phyloP scores from a whole-genome alignment of 2,888 invertebrate species.

The Schrankia costaestrigalis region DNA sequence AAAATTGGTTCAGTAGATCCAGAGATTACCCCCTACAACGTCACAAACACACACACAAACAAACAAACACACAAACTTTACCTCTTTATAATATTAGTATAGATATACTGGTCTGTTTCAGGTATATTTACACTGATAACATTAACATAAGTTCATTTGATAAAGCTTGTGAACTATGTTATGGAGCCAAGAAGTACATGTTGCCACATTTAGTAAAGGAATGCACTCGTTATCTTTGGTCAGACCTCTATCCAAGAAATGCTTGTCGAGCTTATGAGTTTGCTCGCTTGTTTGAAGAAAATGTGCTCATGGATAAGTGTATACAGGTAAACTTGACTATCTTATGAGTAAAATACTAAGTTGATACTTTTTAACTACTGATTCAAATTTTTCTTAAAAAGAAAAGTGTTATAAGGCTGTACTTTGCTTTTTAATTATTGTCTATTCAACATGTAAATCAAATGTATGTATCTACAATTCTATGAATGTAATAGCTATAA shows the following conservation, averaged over 20 bases:
- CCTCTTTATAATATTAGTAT: too few species aligned
- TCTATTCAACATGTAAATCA: too few species aligned
- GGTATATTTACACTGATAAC: slow-evolving; percentile 91
- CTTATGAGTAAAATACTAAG: neutral
- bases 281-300: slow-evolving; percentile 91
- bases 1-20: too few species aligned
- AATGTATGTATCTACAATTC: neutral
- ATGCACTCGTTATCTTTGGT: slow-evolving; percentile 92
- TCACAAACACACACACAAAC: too few species aligned
- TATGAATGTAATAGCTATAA: neutral
- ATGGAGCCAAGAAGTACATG: slow-evolving; percentile 94
- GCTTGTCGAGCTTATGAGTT: slow-evolving; percentile 93
- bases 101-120: too few species aligned
- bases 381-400: neutral
- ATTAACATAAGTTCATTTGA: slow-evolving; percentile 91
- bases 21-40: too few species aligned
- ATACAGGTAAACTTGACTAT: slow-evolving; percentile 81
- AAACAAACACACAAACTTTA: too few species aligned
- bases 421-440: too few species aligned
- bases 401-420: too few species aligned
- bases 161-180: slow-evolving; percentile 92
- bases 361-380: neutral
- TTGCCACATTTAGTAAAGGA: slow-evolving; percentile 90
- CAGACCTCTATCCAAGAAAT: slow-evolving; percentile 88
- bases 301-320: slow-evolving; percentile 89